These are phyloP conservation scores for Teleogryllus occipitalis DNA, from an alignment of 1,140 invertebrate species.

Conservation along the genomic window DNA sequence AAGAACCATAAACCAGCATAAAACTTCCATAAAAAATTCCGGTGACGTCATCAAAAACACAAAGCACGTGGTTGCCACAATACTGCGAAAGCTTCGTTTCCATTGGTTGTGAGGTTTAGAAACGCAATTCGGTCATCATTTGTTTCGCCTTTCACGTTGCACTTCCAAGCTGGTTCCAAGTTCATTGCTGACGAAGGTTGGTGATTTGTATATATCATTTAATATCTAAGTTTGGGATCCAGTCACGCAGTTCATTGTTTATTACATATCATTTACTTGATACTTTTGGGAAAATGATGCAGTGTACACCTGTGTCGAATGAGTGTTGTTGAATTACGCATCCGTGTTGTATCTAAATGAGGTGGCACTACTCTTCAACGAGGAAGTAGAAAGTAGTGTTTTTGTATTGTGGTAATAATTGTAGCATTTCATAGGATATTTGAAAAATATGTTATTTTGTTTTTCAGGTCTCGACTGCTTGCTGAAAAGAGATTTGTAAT, in stretches of 20 bases:
- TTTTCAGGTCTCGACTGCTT: slow-evolving; percentile 6
- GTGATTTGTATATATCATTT: not conserved
- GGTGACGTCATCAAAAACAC: slow-evolving; percentile 11
- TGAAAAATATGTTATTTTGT: too few relatives aligned
- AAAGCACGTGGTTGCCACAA: slow-evolving; percentile 14
- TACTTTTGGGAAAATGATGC: too few relatives aligned
- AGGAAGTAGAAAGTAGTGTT: not conserved
- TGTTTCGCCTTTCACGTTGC: slow-evolving; percentile 9
- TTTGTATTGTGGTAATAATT: not conserved
- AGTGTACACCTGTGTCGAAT: too few relatives aligned
- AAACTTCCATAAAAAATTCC: not conserved
- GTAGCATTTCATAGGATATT: not conserved
- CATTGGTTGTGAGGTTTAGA: not conserved
- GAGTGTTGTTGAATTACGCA: not conserved
- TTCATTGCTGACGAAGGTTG: not conserved
- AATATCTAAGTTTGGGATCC: not conserved
- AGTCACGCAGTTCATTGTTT: too few relatives aligned
- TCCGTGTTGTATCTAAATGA: not conserved
- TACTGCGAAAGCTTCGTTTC: not conserved
- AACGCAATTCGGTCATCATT: slow-evolving; percentile 8
- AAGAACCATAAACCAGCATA: too few relatives aligned
- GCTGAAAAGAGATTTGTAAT: not conserved
- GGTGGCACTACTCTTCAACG: not conserved
- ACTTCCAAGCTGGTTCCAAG: not conserved
- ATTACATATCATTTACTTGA: too few relatives aligned